phyloP scores from a whole-genome alignment of 1,140 invertebrate genomes.

The Trichomalopsis sarcophagae region DNA sequence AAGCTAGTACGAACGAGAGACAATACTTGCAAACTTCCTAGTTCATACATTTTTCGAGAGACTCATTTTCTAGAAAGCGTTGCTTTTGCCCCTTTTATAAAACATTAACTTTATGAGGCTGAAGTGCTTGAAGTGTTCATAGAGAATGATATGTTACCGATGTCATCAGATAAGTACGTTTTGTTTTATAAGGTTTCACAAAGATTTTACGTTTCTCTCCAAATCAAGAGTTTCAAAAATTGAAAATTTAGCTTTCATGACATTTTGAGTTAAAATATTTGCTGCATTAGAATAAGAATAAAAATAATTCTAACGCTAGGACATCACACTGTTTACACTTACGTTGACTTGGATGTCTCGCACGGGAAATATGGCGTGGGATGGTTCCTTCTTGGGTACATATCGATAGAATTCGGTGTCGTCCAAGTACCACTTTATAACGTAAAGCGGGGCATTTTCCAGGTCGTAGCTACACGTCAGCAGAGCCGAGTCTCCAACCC shows the following conservation, averaged over 20 bases:
- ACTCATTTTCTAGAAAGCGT: neutral
- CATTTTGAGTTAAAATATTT: too few relatives aligned
- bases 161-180: too few relatives aligned
- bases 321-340: conserved; percentile 71
- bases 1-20: neutral
- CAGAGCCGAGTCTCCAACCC: conserved; percentile 82
- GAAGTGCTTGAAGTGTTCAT: too few relatives aligned
- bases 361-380: conserved; percentile 80
- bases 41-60: neutral
- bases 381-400: conserved; percentile 81
- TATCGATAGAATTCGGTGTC: conserved; percentile 88
- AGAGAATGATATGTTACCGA: too few relatives aligned
- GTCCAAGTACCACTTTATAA: conserved; percentile 88
- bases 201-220: neutral
- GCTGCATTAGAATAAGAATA: neutral
- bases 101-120: too few relatives aligned
- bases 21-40: conserved; percentile 12
- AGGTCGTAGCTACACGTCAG: conserved; percentile 88
- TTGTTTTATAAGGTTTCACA: neutral
- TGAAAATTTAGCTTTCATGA: neutral
- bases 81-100: neutral
- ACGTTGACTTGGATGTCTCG: conserved; percentile 84
- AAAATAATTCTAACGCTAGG: neutral
- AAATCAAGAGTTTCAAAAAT: neutral
- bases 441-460: conserved; percentile 84